Evolutionary conservation across 2,113 vertebrate species (phyloP), one percentile per base, ranked within the genome.

Genomic region (Syngnathus typhle): DNA sequence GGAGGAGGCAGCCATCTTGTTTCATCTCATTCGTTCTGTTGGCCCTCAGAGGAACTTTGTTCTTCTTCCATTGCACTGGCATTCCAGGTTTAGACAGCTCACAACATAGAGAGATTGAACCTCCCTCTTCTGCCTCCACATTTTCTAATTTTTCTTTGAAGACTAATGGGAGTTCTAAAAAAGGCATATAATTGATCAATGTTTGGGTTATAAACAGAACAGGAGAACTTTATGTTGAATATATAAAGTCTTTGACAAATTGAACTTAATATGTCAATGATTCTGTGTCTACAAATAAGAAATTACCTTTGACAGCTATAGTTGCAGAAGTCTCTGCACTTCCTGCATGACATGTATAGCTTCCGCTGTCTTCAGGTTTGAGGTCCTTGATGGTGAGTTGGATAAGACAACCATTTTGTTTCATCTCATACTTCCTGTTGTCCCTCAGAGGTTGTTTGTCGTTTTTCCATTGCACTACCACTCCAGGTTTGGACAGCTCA

Each of bases 321-420:
- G 43, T 68, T 0, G 91, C 91, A 43, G 41, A 43, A 43, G 89
- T 92, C 51, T 44, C 88, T 62, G 88, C 79, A 67, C 87, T 84
- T 65, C 88, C 91, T 1, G 88, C 88, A 11, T 89, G 75, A 21
- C 93, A 94, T 0, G 78, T 82, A 78, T 93, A 94, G 65, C 87
- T 88, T 59, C 92, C 93, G 0, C 89, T 81, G 70, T 91, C 90
- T 43, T 87, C 82, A 21, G 65, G 52, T 64, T 77, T 82, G 11
- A 91, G 69, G 0, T 87, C 76, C 13, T 84, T 81, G 41, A 95
- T 88, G 12, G 75, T 49, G 19, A 94, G 86, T 72, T 91, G 85
- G 10, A 85, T 71, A 15, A 64, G 13, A 60, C 83, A 81, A 52
- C 88, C 91, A 65, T 88, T 88, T 27, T 91, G 85, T 9, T 78